These are phyloP conservation scores for Streptopelia turtur DNA, from an alignment of 2,797 vertebrate species.

Conservation along the genomic window DNA sequence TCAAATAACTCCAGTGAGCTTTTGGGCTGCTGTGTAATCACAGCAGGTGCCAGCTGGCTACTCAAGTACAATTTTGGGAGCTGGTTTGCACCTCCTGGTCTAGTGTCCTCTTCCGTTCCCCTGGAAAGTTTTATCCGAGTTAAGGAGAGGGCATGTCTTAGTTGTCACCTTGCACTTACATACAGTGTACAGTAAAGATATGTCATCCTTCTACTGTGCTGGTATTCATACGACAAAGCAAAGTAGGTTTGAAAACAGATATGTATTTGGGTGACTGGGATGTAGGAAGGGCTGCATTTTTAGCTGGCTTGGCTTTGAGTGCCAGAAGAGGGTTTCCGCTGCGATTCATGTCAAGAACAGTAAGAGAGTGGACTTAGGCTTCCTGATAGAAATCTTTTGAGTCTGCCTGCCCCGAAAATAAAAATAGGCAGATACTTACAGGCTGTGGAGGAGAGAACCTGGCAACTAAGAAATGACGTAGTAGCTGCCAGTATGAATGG, in stretches of 20 bases:
- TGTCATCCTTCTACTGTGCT: background rate
- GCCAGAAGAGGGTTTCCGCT: background rate
- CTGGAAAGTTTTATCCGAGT: background rate
- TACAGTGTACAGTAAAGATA: background rate
- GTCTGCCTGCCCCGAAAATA: background rate
- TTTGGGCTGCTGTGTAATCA: background rate
- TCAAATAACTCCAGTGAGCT: background rate
- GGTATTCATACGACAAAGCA: background rate
- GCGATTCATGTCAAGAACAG: background rate
- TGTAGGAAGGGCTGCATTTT: slow-evolving; percentile 23
- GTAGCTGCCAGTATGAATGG: background rate
- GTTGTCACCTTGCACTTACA: background rate
- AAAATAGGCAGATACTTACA: background rate
- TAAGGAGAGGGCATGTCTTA: background rate
- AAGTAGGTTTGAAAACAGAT: background rate
- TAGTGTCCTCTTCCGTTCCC: background rate
- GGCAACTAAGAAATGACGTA: background rate
- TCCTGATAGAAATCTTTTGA: background rate
- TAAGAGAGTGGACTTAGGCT: background rate
- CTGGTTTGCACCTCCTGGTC: background rate
- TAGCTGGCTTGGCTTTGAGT: background rate
- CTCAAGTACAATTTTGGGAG: background rate
- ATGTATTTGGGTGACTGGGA: background rate
- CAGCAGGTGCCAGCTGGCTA: background rate
- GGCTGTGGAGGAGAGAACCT: background rate